Evolutionary conservation across 2,113 vertebrate genomes (phyloP), one percentile per base, ranked within the genome.

Genomic region (Gallinago paraguaiae): DNA sequence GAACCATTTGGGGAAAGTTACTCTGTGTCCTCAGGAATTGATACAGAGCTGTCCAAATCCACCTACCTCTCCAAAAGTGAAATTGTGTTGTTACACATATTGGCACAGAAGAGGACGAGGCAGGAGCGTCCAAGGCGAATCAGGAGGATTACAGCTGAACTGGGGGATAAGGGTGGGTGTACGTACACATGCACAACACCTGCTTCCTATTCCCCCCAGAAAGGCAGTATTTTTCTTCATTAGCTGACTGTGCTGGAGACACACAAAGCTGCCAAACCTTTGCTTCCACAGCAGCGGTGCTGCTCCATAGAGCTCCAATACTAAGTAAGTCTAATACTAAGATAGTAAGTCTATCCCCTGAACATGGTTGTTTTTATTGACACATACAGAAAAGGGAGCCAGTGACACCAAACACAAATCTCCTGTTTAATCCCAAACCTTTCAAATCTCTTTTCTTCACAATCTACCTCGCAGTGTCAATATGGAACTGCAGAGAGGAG

Each of bases 1-100:
- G 86, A 96, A 85, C 88, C 96, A 90, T 95, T 94, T 95, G 95
- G 94, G 95, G 87, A 91, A 87, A 95, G 91, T 76, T 91, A 76
- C 70, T 95, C 10, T 17, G 86, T 72, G 91, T 92, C 83, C 96
- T 79, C 83, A 94, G 88, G 74, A 96, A 67, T 1, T 51, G 92
- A 60, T 51, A 18, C 48, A 61, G 95, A 96, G 93, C 91, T 87
- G 74, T 92, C 70, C 90, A 95, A 93, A 80, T 61, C 86, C 95
- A 91, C 90, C 91, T 71, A 85, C 92, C 68, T 37, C 84, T 69
- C 43, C 70, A 63, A 70, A 72, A 77, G 68, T 5, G 59, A 28
- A 54, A n/a, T 10, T 48, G 89, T 16, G 70, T 64, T 85, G 89
- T 63, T 84, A 59, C 82, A 93, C 86, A 54, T 13, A 27, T 2